Evolutionary conservation across 2,113 vertebrate genomes (phyloP).

Genomic region (Lichenostomus cassidix): DNA sequence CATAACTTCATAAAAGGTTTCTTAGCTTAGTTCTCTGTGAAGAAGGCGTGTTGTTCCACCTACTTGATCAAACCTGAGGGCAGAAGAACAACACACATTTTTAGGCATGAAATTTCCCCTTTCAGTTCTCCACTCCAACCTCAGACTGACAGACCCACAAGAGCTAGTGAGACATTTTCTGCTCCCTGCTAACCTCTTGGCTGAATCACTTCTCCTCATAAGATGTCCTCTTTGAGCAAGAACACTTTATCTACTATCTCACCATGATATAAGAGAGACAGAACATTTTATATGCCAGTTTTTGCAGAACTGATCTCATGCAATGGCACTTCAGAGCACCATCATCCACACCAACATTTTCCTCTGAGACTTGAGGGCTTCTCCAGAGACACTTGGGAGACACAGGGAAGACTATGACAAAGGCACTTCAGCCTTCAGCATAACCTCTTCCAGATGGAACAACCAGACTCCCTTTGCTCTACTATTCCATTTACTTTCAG

Average conservation of each 20-base stretch:
- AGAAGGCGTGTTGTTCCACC: background rate
- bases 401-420: background rate
- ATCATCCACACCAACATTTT: background rate
- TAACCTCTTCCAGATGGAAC: background rate
- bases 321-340: background rate
- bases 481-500: background rate
- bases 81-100: background rate
- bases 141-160: background rate
- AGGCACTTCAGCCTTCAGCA: background rate
- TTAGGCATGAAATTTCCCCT: background rate
- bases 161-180: background rate
- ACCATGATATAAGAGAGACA: background rate
- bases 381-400: background rate
- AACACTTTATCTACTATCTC: background rate
- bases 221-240: background rate
- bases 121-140: background rate
- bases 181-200: background rate
- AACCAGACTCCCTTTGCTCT: background rate
- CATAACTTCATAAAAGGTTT: background rate
- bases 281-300: background rate
- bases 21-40: background rate
- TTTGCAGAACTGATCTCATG: background rate
- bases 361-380: background rate
- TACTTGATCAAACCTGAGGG: background rate
- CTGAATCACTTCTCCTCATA: background rate